Base-by-base conservation (phyloP, 2,888 invertebrate genomes). In the Dryobota labecula region DNA sequence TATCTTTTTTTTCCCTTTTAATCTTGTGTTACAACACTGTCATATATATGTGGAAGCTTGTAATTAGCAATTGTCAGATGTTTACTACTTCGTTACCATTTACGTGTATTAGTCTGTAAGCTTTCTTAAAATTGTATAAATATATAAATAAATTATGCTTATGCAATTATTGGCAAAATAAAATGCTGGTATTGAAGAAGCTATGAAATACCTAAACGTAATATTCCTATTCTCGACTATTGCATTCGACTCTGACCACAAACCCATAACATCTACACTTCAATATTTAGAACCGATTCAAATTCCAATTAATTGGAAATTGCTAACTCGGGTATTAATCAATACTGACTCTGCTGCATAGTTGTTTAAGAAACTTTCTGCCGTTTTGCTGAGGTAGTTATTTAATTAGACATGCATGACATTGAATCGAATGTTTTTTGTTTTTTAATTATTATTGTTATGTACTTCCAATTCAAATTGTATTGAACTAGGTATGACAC, bases 221-320 rank as follows among this genome's bases (percentile, higher is more conserved):
- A 56, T 36, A 45, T 30, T 38, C 8, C 5, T 3, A 38, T 36
- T 45, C 11, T 27, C 11, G 15, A 45, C 27, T 33, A 41, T 30
- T 61, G 69, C 61, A 56, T 49, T 57, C 24, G 43, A 61, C 13
- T 30, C 20, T 20, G 18, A 69, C 76, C 61, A 36, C 60, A 75
- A 49, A 68, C 41, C 43, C 45, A 38, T 54, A 30, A 13, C 43
- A n/a, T 30, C 30, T 74, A 43, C 60, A 56, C 38, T 62, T 27
- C 47, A 49, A 61, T 70, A 53, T 57, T 57, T 70, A 41, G 61
- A 57, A 20, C 45, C 8, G n/a, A 70, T 70, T 24, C 20, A 36
- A 51, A 56, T 75, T 62, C 27, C 70, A 51, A 38, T 41, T 70
- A 57, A 57, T 51, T 76, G 5, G 33, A 58, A 20, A 54, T 33